Base-by-base conservation (phyloP, 2,888 invertebrate genomes). In the Meiosimyza platycephala region DNA sequence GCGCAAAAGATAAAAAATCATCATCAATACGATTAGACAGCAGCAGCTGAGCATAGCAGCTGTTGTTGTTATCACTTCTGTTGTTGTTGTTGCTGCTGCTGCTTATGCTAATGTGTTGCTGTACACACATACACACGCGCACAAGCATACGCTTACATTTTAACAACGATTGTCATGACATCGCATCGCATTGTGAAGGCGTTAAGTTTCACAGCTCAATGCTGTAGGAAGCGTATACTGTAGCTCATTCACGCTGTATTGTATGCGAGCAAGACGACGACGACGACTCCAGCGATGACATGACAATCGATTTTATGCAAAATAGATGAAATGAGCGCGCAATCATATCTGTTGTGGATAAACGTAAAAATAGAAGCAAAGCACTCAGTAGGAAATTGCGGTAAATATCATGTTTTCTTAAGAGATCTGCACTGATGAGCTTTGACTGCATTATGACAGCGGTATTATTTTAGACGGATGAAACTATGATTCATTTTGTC, bases 21-120 rank as follows among this genome's bases (percentile, higher is more conserved):
- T 79, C 78, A 79, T 79, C 77, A 76, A 76, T 77, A 72, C 76
- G 79, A 79, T 79, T 79, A 77, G 76, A 70, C 77, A 77, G 73
- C 76, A 72, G 52, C 73, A 75, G 11, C 62, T 59, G 63, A 60
- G 51, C 52, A 62, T 52, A 72, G 73, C 79, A 78, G 76, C 74
- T 78, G 79, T 74, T 78, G 59, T 69, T 72, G 22, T 65, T 51
- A 15, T 57, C 54, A 55, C 15, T 67, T 48, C 22, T 59, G 48
- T 54, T 60, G 52, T 54, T 15, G 13, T 57, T 51, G 51, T 3
- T 64, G 9, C 50, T 64, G 54, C 22, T 71, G 66, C 33, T 60
- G 54, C 51, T 60, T 63, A 64, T 71, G 75, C 69, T 67, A 64
- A 66, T 62, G 52, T 33, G 13, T 22, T n/a, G 18, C 55, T 13